phyloP scores from a whole-genome alignment of 2,113 vertebrate genomes.

The Equus przewalskii region DNA sequence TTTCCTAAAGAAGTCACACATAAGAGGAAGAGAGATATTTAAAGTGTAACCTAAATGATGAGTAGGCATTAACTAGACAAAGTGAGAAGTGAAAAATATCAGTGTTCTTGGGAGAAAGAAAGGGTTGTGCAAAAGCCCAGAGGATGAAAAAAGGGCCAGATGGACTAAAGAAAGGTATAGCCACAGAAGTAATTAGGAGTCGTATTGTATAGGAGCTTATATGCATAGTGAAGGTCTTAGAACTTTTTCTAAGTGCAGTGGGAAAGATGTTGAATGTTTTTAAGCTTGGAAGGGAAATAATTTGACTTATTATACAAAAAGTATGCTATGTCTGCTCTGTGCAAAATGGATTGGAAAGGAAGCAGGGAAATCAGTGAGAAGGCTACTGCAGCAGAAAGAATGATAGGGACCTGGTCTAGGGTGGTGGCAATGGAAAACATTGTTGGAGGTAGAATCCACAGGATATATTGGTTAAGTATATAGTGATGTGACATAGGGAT shows the following conservation, averaged over 20 bases:
- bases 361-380: not conserved
- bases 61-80: not conserved
- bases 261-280: not conserved
- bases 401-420: not conserved
- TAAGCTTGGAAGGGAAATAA: not conserved
- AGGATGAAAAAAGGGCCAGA: not conserved
- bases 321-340: not conserved
- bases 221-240: not conserved
- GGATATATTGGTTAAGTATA: not conserved
- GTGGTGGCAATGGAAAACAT: not conserved
- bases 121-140: not conserved
- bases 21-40: not conserved
- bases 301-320: conserved; percentile 1
- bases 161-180: not conserved
- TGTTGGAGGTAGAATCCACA: not conserved
- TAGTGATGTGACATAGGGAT: not conserved
- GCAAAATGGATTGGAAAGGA: not conserved
- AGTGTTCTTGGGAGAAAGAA: not conserved
- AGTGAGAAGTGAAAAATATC: not conserved
- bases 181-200: not conserved
- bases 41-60: not conserved
- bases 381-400: not conserved
- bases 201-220: not conserved
- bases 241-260: conserved; percentile 28
- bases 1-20: not conserved